These are phyloP conservation scores for Syngnathoides biaculeatus DNA, from an alignment of 2,113 vertebrate genomes.

Conservation along the genomic window DNA sequence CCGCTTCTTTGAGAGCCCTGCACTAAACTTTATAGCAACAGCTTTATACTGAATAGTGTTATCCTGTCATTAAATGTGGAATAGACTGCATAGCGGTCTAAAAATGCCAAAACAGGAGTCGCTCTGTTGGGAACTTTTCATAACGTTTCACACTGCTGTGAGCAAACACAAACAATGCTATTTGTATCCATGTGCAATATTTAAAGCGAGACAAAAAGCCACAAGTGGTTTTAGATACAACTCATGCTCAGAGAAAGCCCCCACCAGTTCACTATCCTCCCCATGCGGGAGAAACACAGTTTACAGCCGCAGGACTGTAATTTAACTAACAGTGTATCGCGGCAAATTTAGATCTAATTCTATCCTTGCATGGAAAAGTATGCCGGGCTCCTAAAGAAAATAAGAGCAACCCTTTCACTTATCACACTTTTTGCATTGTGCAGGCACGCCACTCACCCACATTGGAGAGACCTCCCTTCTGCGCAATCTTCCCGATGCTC, in stretches of 20 bases:
- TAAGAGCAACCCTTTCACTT: conserved; percentile 54
- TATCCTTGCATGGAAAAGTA: conserved; percentile 56
- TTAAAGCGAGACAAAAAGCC: conserved; percentile 47
- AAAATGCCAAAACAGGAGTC: conserved; percentile 4
- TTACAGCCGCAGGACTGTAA: conserved; percentile 60
- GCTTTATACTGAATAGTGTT: conserved; percentile 6
- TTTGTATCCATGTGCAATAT: conserved; percentile 47
- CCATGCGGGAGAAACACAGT: conserved; percentile 44
- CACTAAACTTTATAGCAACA: conserved; percentile 1
- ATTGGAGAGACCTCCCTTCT: conserved; percentile 91
- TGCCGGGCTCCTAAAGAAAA: conserved; percentile 43
- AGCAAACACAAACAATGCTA: conserved; percentile 36
- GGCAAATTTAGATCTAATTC: conserved; percentile 72
- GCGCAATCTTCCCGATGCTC: conserved; percentile 85
- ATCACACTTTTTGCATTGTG: conserved; percentile 48
- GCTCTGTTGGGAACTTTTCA: conserved; percentile 15
- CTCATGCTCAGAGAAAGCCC: conserved; percentile 33
- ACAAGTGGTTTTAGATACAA: conserved; percentile 32
- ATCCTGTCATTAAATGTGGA: conserved; percentile 36
- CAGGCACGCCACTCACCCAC: conserved; percentile 80
- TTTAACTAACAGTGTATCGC: conserved; percentile 58
- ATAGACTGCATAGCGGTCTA: conserved; percentile 16
- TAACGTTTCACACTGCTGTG: conserved; percentile 14
- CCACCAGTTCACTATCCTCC: conserved; percentile 32
- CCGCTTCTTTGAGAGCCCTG: too few species aligned